phyloP scores from a whole-genome alignment of 2,888 invertebrate genomes.

The Lasioglossum zephyrum region DNA sequence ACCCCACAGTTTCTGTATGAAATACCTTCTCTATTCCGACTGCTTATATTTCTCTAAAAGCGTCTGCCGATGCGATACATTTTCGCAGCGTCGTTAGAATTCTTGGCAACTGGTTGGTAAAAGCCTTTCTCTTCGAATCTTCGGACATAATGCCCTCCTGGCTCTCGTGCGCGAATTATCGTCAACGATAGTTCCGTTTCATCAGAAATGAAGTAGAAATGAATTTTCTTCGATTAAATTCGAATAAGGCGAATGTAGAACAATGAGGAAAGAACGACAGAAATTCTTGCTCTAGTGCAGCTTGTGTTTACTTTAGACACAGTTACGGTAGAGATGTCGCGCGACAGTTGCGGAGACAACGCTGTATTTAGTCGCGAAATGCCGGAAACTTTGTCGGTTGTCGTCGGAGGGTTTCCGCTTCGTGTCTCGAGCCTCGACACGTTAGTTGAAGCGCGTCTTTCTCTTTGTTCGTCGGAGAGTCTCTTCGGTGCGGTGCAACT shows the following conservation, averaged over 20 bases:
- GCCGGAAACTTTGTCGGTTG: neutral
- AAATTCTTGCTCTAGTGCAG: neutral
- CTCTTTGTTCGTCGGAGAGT: constrained; percentile 56
- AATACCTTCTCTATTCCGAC: neutral
- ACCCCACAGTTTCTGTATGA: neutral
- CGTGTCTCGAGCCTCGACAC: neutral
- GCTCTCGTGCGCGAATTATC: neutral
- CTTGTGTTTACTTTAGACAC: neutral
- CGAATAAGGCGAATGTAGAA: neutral
- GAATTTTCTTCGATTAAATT: neutral
- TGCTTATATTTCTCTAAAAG: neutral
- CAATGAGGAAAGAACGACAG: neutral
- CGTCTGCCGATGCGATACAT: neutral
- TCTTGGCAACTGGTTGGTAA: constrained; percentile 4
- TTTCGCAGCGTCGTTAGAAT: neutral
- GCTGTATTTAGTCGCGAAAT: neutral
- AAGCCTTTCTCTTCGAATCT: neutral
- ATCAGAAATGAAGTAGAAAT: neutral
- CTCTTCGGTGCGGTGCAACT: constrained; percentile 21
- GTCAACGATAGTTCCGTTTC: neutral
- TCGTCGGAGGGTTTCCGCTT: neutral
- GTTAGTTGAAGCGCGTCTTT: constrained; percentile 24
- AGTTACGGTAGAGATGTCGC: neutral
- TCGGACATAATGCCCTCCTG: neutral
- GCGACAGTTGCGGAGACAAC: neutral